These are phyloP conservation scores for Sinodicranocentrus sp. DNA, from an alignment of 2,888 invertebrate genomes.

Conservation along the genomic window DNA sequence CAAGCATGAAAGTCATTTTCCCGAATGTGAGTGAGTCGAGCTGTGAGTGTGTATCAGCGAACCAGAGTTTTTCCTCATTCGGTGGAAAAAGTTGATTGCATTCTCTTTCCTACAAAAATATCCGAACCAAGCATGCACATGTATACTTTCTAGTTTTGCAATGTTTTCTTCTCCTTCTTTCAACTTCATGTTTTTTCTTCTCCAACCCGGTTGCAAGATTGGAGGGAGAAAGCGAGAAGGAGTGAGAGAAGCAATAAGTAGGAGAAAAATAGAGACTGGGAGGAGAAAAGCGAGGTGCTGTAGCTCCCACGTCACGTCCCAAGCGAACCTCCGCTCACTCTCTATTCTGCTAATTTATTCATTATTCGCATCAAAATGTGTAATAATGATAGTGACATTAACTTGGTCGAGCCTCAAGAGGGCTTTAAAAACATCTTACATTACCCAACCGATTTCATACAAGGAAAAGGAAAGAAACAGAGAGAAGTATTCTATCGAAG, in stretches of 20 bases:
- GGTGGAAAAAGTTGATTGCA: constrained; percentile 3
- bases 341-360: constrained; percentile 77
- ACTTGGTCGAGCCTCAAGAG: constrained; percentile 76
- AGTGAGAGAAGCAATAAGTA: constrained; percentile 1
- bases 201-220: neutral
- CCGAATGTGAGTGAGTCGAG: too few species aligned
- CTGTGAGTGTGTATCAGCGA: too few species aligned
- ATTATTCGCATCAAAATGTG: constrained; percentile 77
- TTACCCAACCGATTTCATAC: constrained; percentile 71
- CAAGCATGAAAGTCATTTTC: too few species aligned
- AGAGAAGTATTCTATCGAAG: neutral
- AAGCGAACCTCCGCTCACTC: constrained; percentile 68
- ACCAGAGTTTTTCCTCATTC: too few species aligned
- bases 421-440: constrained; percentile 77
- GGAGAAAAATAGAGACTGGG: constrained; percentile 46
- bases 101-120: neutral
- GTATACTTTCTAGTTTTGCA: neutral
- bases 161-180: neutral
- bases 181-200: neutral
- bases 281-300: constrained; percentile 73
- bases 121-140: too few species aligned
- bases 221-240: constrained; percentile 11
- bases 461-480: constrained; percentile 3
- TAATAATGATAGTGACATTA: constrained; percentile 77
- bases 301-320: constrained; percentile 76